Base-by-base conservation (phyloP, 2,888 invertebrate species). In the Mythimna loreyi region DNA sequence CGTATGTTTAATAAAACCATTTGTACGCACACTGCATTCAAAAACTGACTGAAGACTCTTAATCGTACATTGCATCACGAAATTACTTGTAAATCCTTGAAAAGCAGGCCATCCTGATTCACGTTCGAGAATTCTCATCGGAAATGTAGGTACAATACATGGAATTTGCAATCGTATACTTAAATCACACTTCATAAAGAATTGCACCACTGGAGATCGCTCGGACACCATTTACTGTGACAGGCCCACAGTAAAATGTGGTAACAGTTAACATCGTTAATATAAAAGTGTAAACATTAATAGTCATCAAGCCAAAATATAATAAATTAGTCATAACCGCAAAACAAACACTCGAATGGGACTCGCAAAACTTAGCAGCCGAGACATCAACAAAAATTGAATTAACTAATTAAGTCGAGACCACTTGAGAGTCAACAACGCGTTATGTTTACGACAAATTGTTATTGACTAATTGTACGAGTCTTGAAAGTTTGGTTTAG, bases 81-180 rank as follows among this genome's bases (percentile, higher is more conserved):
- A 77, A 78, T 83, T 81, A 83, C 80, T 79, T 73, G 78, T 80
- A 82, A 85, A 81, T 84, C 72, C 78, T 73, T 70, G 63, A 81
- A 87, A 87, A 86, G 69, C 78, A 73, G 85, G 86, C 61, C 86
- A 89, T 84, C 83, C 84, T 87, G 90, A 89, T 86, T 88, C 87
- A 89, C 82, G 84, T 85, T 75, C 80, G 80, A 82, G 79, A 79
- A 77, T 85, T 78, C 77, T 77, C 80, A 80, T 71, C 76, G 74
- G 75, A 82, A 80, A 81, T 70, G 77, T 79, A 76, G 45, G 72
- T 73, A 85, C 75, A 81, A 83, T 88, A 85, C 87, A 65, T 69
- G 68, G 86, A 85, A 87, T 84, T 81, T 78, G 80, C 84, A 87
- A 88, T 86, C 89, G 77, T 82, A 74, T 56, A 53, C 62, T 84